phyloP scores from a whole-genome alignment of 2,113 vertebrate genomes.

The Speoplatyrhinus poulsoni region DNA sequence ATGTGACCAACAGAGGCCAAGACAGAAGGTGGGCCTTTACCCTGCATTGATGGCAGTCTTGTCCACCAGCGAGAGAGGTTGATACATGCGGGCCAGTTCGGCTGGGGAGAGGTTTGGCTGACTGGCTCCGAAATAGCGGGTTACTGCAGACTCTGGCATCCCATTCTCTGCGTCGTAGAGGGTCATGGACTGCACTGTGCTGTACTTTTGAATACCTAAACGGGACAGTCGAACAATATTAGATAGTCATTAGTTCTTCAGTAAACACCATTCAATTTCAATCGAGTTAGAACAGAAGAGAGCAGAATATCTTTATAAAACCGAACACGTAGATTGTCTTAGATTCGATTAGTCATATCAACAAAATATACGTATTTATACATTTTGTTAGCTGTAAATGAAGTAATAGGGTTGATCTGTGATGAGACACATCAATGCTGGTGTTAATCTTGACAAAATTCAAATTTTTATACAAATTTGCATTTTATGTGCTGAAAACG shows the following conservation, averaged over 20 bases:
- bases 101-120: conserved; percentile 77
- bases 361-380: no score
- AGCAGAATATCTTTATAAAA: no score
- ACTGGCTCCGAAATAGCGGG: conserved; percentile 88
- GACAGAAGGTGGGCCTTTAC: conserved; percentile 67
- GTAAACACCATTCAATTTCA: not conserved
- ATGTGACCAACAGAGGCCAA: no score
- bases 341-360: no score
- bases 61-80: conserved; percentile 85
- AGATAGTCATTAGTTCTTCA: not conserved
- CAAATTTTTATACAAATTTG: no score
- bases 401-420: no score
- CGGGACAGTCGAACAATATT: not conserved
- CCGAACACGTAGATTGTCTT: no score
- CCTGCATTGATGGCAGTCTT: conserved; percentile 88
- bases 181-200: conserved; percentile 86
- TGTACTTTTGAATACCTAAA: conserved; percentile 84
- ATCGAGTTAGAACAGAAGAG: not conserved
- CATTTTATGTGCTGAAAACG: no score
- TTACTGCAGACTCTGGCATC: conserved; percentile 83
- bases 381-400: no score
- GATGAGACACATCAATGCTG: no score
- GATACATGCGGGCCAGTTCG: conserved; percentile 86
- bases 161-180: conserved; percentile 88
- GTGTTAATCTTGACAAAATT: no score